Base-by-base conservation (phyloP, 2,113 vertebrate species). In the Ancistrus triradiatus region DNA sequence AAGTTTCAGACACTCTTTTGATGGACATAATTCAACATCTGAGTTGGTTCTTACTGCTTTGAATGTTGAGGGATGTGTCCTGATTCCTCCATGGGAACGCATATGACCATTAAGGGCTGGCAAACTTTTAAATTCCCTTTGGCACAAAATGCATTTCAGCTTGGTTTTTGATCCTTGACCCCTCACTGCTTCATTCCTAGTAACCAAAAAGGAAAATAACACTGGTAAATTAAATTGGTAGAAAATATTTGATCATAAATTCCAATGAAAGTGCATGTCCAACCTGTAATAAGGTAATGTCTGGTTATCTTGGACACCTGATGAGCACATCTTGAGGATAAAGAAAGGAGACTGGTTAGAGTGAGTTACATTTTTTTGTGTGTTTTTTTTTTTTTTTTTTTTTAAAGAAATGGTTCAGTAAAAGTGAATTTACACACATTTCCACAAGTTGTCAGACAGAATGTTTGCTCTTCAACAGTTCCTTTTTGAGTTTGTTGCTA, bases 31-130 rank as follows among this genome's bases (percentile, higher is more conserved):
- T n/a, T n/a, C n/a, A n/a, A n/a, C n/a, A n/a, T n/a, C n/a, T n/a
- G n/a, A n/a, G n/a, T n/a, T 31, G 11, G 2, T 8, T 68, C 69
- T 73, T 75, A 92, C 91, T 87, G 85, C 85, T 83, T 90, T 92
- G 77, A 87, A 81, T 69, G 76, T 79, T 48, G 87, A 78, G 24
- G 86, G 82, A 72, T 85, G 85, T 66, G 89, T 81, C 76, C 88
- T 83, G 65, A 90, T 84, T 51, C 91, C 92, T 64, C 91, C 90
- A 0, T 93, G 91, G 55, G 89, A 93, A 63, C 91, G 85, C 90
- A 93, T 91, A 78, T 94, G 92, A 66, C 92, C 92, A n/a, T 93
- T 93, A 11, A 94, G 85, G 62, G 92, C 92, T 2, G 92, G 91
- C 43, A 93, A 85, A 74, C 91, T 94, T 81, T 90, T 91, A 76